These are phyloP conservation scores for Amblyteles armatorius DNA, from an alignment of 2,888 invertebrate genomes.

Conservation along the genomic window DNA sequence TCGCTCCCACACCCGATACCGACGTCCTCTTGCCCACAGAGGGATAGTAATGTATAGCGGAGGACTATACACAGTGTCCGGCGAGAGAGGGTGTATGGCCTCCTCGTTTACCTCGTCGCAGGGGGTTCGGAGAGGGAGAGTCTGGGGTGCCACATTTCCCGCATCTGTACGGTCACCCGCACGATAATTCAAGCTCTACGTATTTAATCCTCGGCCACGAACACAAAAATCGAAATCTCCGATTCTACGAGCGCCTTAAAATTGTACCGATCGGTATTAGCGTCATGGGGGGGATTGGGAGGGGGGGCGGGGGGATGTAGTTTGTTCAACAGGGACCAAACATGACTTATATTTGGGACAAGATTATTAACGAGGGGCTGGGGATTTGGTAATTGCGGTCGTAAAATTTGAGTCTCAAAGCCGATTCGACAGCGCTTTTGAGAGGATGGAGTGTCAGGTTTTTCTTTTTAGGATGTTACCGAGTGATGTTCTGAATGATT, in stretches of 20 bases:
- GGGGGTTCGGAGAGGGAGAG: conserved; percentile 16
- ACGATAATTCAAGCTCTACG: conserved; percentile 65
- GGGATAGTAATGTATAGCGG: conserved; percentile 4
- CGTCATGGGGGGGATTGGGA: conserved; percentile 15
- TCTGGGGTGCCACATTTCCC: conserved; percentile 47
- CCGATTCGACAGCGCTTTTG: neutral
- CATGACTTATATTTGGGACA: conserved; percentile 39
- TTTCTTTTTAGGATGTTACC: neutral
- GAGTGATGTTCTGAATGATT: no score
- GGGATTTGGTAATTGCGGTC: conserved; percentile 29
- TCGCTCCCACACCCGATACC: conserved; percentile 47
- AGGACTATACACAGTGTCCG: neutral
- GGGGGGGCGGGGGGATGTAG: conserved; percentile 29
- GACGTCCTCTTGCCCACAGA: conserved; percentile 14
- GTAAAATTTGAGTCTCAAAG: neutral
- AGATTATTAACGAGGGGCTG: conserved; percentile 48
- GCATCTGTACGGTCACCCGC: conserved; percentile 43
- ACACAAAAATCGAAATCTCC: conserved; percentile 62
- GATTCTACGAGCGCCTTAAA: conserved; percentile 50
- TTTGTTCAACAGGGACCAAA: conserved; percentile 58
- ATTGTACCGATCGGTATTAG: conserved; percentile 48
- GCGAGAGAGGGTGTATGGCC: neutral
- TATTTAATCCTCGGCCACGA: conserved; percentile 58
- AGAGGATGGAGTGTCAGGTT: neutral
- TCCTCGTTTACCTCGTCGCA: conserved; percentile 45